These are phyloP conservation scores for Chlorops oryzae DNA, from an alignment of 1,140 invertebrate species.

Conservation along the genomic window DNA sequence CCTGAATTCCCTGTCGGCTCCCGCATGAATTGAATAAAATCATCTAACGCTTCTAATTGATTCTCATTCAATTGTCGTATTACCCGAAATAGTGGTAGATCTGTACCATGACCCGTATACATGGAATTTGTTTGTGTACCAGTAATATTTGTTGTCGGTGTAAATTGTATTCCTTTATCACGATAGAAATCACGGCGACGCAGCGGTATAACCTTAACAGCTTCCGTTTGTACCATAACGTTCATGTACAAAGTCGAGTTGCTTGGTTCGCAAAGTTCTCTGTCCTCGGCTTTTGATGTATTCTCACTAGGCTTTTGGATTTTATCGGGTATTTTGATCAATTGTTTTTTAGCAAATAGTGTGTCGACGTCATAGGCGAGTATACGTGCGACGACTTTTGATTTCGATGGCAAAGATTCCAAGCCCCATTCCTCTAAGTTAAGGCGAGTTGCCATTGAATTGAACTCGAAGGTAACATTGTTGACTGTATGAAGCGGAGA, in stretches of 20 bases:
- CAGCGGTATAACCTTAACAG: neutral
- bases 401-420: neutral
- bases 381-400: conserved; percentile 7
- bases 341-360: conserved; percentile 2
- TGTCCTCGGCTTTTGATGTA: neutral
- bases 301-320: conserved; percentile 7
- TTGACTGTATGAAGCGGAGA: conserved; percentile 14
- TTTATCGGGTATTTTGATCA: conserved; percentile 1
- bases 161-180: conserved; percentile 9
- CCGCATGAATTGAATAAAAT: conserved; percentile 11
- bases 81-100: conserved; percentile 10
- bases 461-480: conserved; percentile 13
- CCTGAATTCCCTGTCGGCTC: neutral
- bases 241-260: conserved; percentile 5
- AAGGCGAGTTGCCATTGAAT: conserved; percentile 6
- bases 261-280: neutral
- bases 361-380: conserved; percentile 6
- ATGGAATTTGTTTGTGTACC: conserved; percentile 7
- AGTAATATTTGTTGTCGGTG: neutral
- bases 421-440: conserved; percentile 16
- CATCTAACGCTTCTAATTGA: conserved; percentile 13
- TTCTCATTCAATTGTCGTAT: conserved; percentile 13
- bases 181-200: neutral
- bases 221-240: conserved; percentile 11
- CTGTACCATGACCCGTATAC: neutral